A percentile compares a stretch with the other conserved stretches of the same genome.
Evolutionary conservation across 1,140 invertebrate genomes (phyloP).

Genomic region (Chrysomallon squamiferum): DNA sequence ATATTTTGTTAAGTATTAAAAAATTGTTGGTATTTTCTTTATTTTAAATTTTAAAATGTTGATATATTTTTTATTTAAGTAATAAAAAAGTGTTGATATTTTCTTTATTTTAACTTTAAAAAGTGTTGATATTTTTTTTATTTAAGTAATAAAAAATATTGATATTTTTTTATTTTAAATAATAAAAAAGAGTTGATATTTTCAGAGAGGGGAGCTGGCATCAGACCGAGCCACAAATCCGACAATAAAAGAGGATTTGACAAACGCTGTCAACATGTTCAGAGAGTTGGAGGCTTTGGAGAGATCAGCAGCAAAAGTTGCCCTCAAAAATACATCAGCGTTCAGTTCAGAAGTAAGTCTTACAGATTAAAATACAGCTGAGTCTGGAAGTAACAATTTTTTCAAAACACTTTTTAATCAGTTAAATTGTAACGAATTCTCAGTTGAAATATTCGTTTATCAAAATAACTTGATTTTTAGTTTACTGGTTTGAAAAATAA

Average conservation of each 20-base stretch:
- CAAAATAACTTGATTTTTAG: too few species aligned
- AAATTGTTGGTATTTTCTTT: background rate
- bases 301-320: background rate
- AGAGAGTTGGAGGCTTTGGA: conserved; percentile 15
- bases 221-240: conserved; percentile 35
- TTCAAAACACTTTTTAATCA: too few species aligned
- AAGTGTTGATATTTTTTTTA: background rate
- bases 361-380: too few species aligned
- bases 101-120: background rate
- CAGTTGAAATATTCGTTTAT: too few species aligned
- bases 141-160: background rate
- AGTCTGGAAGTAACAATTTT: too few species aligned
- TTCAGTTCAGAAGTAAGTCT: too few species aligned
- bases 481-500: too few species aligned
- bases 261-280: conserved; percentile 46
- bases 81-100: background rate
- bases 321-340: too few species aligned
- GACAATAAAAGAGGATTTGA: conserved; percentile 44
- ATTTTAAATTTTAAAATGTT: background rate
- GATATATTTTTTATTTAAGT: background rate
- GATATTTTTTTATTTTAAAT: background rate
- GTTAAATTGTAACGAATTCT: too few species aligned
- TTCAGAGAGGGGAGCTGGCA: conserved; percentile 46
- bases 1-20: too few species aligned
- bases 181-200: conserved; percentile 3